Evolutionary conservation across 2,113 vertebrate genomes (phyloP).

Genomic region (Rhabdomys dilectus): DNA sequence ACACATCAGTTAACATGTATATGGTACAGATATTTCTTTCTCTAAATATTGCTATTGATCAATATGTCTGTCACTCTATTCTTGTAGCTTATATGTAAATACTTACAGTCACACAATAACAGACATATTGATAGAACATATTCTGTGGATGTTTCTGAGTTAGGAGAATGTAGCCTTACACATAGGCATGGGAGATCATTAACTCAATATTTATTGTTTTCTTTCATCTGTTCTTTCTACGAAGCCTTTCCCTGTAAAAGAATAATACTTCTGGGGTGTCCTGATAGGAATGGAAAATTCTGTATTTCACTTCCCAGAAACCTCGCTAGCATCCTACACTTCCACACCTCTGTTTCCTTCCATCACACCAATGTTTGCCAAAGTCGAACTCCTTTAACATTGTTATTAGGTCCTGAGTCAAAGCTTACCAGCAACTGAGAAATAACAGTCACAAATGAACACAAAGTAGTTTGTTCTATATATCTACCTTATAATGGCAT

Average conservation of each 20-base stretch:
- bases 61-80: background rate
- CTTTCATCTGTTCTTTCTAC: background rate
- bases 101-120: background rate
- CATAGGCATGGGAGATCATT: background rate
- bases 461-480: background rate
- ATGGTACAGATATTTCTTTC: background rate
- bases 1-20: background rate
- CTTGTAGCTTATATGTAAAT: background rate
- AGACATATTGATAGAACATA: background rate
- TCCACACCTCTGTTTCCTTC: background rate
- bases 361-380: background rate
- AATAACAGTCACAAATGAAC: background rate
- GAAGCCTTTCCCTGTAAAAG: background rate
- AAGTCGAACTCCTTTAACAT: fast-evolving
- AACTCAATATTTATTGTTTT: background rate
- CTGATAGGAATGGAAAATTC: background rate
- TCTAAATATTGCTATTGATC: background rate
- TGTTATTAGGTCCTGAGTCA: background rate
- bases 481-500: background rate
- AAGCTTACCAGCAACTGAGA: background rate
- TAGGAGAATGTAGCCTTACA: background rate
- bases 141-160: background rate
- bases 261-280: background rate
- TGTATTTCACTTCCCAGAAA: background rate
- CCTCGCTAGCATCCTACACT: background rate